Evolutionary conservation across 2,797 vertebrate species (phyloP).

Genomic region (Sus cebifrons): DNA sequence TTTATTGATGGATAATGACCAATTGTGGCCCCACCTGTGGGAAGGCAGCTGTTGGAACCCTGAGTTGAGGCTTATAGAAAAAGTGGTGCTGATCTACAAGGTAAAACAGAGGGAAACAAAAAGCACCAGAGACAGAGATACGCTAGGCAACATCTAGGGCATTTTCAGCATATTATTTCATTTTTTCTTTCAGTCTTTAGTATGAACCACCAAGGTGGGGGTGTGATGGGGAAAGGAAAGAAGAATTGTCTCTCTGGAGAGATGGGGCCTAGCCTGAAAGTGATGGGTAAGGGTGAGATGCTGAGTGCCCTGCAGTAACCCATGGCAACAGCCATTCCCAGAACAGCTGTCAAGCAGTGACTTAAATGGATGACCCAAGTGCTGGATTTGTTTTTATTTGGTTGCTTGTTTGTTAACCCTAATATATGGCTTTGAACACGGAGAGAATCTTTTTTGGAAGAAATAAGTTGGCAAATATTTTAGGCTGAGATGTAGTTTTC

Average conservation of each 20-base stretch:
- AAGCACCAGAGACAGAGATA: constrained; percentile 63
- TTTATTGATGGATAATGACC: background rate
- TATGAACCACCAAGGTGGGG: constrained; percentile 54
- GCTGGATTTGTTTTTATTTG: constrained; percentile 84
- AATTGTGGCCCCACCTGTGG: background rate
- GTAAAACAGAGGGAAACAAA: constrained; percentile 48
- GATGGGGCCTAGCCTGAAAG: constrained; percentile 72
- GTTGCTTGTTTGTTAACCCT: constrained; percentile 83
- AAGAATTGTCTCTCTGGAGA: constrained; percentile 82
- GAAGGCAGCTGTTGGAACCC: constrained; percentile 27
- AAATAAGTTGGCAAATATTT: constrained; percentile 70
- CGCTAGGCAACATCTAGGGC: background rate
- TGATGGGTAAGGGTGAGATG: constrained; percentile 79
- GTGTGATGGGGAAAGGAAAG: constrained; percentile 18
- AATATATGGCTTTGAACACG: constrained; percentile 77
- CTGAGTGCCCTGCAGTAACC: constrained; percentile 84
- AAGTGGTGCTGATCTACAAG: background rate
- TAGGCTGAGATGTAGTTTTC: constrained; percentile 63
- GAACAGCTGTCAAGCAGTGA: constrained; percentile 89
- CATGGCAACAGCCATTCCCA: constrained; percentile 86
- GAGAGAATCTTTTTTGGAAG: constrained; percentile 65
- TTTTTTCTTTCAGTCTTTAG: background rate
- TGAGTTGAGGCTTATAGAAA: constrained; percentile 12
- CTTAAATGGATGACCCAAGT: constrained; percentile 87
- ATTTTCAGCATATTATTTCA: constrained; percentile 26